These are phyloP conservation scores for Epistrophe eligans DNA, from an alignment of 2,888 invertebrate genomes.

Conservation along the genomic window DNA sequence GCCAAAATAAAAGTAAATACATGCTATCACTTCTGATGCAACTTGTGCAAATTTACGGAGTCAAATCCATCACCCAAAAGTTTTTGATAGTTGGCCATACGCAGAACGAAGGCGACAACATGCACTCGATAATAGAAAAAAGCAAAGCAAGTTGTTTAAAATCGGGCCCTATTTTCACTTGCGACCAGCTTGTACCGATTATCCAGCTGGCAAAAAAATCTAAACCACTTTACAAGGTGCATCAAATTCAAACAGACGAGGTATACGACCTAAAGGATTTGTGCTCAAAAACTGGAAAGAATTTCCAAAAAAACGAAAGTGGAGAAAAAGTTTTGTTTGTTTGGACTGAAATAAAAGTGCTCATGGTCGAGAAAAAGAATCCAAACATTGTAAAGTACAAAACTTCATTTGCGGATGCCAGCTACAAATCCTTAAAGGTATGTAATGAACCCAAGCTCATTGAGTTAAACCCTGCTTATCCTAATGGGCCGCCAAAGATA, in stretches of 20 bases:
- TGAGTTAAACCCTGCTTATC: slow-evolving; percentile 6
- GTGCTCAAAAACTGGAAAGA: not conserved
- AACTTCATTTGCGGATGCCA: slow-evolving; percentile 25
- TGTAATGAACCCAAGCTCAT: slow-evolving; percentile 8
- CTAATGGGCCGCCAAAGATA: slow-evolving; percentile 24
- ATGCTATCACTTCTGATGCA: slow-evolving; percentile 20
- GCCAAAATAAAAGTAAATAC: slow-evolving; percentile 37
- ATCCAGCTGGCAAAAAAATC: slow-evolving; percentile 25
- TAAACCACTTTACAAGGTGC: not conserved
- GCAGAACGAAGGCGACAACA: no score
- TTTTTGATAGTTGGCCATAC: slow-evolving; percentile 30
- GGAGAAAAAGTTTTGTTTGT: no score
- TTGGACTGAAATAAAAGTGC: slow-evolving; percentile 16
- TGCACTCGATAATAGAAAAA: slow-evolving; percentile 27
- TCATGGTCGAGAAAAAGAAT: slow-evolving; percentile 4
- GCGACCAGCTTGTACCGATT: slow-evolving; percentile 22
- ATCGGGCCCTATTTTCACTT: slow-evolving; percentile 22
- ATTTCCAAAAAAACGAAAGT: slow-evolving; percentile 19
- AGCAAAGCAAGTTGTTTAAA: slow-evolving; percentile 21
- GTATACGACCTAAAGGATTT: not conserved
- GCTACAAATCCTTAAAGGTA: not conserved
- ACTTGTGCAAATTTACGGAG: slow-evolving; percentile 15
- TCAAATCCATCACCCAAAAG: slow-evolving; percentile 26
- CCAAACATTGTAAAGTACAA: slow-evolving; percentile 25
- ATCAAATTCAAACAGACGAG: not conserved